Evolutionary conservation across 1,140 invertebrate species (phyloP).

Genomic region (Drosophila aff.): DNA sequence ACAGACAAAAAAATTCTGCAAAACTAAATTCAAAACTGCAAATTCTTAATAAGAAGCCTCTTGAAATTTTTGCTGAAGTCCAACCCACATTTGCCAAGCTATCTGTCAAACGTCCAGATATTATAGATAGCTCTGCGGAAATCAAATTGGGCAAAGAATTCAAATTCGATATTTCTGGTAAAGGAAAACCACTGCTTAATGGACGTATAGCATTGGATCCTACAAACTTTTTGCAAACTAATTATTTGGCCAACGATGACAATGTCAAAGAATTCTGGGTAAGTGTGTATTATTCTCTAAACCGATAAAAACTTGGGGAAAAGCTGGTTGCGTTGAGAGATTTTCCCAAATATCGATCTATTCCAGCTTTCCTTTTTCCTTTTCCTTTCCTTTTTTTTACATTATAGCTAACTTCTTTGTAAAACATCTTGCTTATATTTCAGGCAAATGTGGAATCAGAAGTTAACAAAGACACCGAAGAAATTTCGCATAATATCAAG

Average conservation of each 20-base stretch:
- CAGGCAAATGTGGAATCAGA: slow-evolving; percentile 68
- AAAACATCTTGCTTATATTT: slow-evolving; percentile 2
- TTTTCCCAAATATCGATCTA: too few relatives aligned
- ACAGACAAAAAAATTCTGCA: slow-evolving; percentile 53
- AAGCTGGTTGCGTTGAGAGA: too few relatives aligned
- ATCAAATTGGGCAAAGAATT: slow-evolving; percentile 88
- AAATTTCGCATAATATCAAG: slow-evolving; percentile 84
- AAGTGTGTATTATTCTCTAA: slow-evolving; percentile 57
- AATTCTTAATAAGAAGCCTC: slow-evolving; percentile 55
- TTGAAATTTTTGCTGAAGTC: slow-evolving; percentile 63
- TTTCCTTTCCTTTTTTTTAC: background rate
- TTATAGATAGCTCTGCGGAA: slow-evolving; percentile 86
- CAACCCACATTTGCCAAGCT: slow-evolving; percentile 62
- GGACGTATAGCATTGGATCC: slow-evolving; percentile 88
- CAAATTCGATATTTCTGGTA: slow-evolving; percentile 87
- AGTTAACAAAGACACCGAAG: slow-evolving; percentile 76
- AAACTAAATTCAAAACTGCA: slow-evolving; percentile 66
- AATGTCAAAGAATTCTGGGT: slow-evolving; percentile 87
- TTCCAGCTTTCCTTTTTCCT: too few relatives aligned
- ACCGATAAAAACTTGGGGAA: too few relatives aligned
- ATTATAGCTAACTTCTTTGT: background rate
- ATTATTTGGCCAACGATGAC: slow-evolving; percentile 88
- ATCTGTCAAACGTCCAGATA: slow-evolving; percentile 85
- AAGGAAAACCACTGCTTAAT: slow-evolving; percentile 87
- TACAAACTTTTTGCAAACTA: slow-evolving; percentile 89